These are phyloP conservation scores for Limnephilus marmoratus DNA, from an alignment of 2,888 invertebrate species.

Conservation along the genomic window DNA sequence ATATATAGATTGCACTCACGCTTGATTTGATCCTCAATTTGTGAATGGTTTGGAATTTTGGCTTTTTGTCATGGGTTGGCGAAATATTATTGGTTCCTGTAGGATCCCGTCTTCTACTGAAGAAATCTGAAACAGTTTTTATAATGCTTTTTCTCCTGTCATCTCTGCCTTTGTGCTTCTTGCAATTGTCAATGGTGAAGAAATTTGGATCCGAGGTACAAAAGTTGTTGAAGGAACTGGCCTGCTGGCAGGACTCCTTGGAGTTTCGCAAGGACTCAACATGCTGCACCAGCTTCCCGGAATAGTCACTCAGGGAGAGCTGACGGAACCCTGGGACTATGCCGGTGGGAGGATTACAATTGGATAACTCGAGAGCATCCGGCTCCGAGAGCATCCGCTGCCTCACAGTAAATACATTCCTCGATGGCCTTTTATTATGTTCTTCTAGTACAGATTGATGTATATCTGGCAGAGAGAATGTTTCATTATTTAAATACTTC, in stretches of 20 bases:
- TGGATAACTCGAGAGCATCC: slow-evolving; percentile 65
- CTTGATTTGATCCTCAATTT: slow-evolving; percentile 62
- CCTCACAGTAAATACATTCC: slow-evolving; percentile 80
- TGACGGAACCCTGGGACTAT: slow-evolving; percentile 65
- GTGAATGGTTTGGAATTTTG: slow-evolving; percentile 42
- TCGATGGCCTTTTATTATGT: slow-evolving; percentile 72
- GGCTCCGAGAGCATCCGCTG: slow-evolving; percentile 66
- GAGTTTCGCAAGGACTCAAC: slow-evolving; percentile 67
- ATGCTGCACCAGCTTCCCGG: slow-evolving; percentile 64
- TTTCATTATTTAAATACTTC: slow-evolving; percentile 67
- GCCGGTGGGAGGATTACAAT: slow-evolving; percentile 55
- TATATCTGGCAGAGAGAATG: slow-evolving; percentile 73
- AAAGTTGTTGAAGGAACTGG: slow-evolving; percentile 70
- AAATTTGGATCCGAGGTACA: slow-evolving; percentile 80
- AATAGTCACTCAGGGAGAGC: slow-evolving; percentile 64
- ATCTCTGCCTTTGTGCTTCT: slow-evolving; percentile 73
- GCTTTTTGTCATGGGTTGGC: slow-evolving; percentile 72
- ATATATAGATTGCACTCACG: slow-evolving; percentile 46
- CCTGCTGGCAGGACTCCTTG: slow-evolving; percentile 68
- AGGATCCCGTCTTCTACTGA: slow-evolving; percentile 84
- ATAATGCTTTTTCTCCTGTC: slow-evolving; percentile 89
- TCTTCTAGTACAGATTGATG: slow-evolving; percentile 70
- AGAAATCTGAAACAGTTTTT: slow-evolving; percentile 89
- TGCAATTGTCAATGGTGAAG: slow-evolving; percentile 69
- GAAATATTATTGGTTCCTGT: slow-evolving; percentile 70